Evolutionary conservation across 2,797 vertebrate genomes (phyloP), one percentile per base, ranked within the genome.

Genomic region (Takifugu rubripes): DNA sequence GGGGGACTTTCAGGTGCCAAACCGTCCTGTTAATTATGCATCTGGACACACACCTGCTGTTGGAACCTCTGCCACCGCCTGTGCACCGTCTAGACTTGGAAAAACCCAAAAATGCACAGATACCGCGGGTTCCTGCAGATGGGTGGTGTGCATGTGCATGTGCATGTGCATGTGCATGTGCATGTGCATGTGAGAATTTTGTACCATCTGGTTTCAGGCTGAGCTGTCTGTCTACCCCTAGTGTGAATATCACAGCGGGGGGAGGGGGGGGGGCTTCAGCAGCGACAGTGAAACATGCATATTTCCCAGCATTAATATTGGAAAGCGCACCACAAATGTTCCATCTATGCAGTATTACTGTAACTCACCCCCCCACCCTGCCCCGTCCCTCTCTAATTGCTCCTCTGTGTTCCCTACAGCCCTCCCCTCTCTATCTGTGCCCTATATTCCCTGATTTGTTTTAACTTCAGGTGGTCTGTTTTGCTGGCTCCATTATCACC

Each of bases 11-110:
- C 82, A 77, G 81, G 75, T 86, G 82, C 77, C 87, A 88, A 83
- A 79, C 67, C 56, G 27, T 73, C 74, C 84, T 67, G 75, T 80
- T 86, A 88, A 86, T 85, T 86, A 88, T 87, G 81, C 84, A 86
- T 85, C 56, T 26, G 59, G 69, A 79, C 60, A 24, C 59, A 66
- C 17, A 50, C 48, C 60, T 65, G 66, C 69, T 53, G 36, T 72
- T 85, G 82, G 77, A 87, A 71, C 43, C 61, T 49, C 65, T 56
- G 68, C 65, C 59, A 15, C 64, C n/a, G 52, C 65, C 68, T 48
- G 73, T 14, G 26, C 67, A 70, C 61, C 21, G 66, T 81, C 79
- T 72, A 78, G 69, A 79, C 65, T 49, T 64, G 51, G 52, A 64
- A 55, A 60, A 52, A 50, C 54, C 53, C 8, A 53, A 59, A 58